A percentile compares a stretch with the other conserved stretches of the same genome.
These are phyloP conservation scores for Aphidius gifuensis DNA, from an alignment of 1,140 invertebrate species.

Conservation along the genomic window DNA sequence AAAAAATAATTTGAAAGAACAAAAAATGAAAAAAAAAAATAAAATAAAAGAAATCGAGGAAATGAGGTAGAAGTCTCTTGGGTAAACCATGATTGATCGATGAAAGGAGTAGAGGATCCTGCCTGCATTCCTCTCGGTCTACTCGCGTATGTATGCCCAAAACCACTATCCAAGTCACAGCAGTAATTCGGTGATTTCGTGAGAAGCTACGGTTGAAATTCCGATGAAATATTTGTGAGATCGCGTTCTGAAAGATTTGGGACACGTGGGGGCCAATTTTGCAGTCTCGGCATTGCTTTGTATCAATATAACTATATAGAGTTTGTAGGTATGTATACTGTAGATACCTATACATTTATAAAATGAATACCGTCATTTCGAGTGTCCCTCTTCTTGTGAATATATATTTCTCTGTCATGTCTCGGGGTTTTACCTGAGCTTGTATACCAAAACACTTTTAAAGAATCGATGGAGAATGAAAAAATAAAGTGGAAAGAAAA, in stretches of 20 bases:
- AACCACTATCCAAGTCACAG: constrained; percentile 4
- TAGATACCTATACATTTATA: background rate
- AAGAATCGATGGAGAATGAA: constrained; percentile 5
- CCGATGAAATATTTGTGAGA: constrained; percentile 23
- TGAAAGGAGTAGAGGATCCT: background rate
- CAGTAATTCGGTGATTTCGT: constrained; percentile 12
- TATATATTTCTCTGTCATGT: too few relatives aligned
- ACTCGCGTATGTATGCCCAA: background rate
- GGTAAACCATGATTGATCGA: too few relatives aligned
- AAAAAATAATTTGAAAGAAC: too few relatives aligned
- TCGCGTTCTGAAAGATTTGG: constrained; percentile 17
- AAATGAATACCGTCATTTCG: too few relatives aligned
- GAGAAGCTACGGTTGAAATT: constrained; percentile 20
- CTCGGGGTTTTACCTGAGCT: too few relatives aligned
- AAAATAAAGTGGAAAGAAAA: background rate
- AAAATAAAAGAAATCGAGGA: too few relatives aligned
- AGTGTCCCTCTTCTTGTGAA: too few relatives aligned
- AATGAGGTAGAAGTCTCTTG: too few relatives aligned
- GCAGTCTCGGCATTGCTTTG: too few relatives aligned
- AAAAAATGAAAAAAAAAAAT: too few relatives aligned
- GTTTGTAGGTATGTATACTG: background rate
- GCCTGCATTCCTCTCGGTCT: background rate
- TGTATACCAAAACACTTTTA: background rate
- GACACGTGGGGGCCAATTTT: background rate
- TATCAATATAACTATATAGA: too few relatives aligned